Evolutionary conservation across 2,113 vertebrate genomes (phyloP), one percentile per base, ranked within the genome.

Genomic region (Cheilinus undulatus): DNA sequence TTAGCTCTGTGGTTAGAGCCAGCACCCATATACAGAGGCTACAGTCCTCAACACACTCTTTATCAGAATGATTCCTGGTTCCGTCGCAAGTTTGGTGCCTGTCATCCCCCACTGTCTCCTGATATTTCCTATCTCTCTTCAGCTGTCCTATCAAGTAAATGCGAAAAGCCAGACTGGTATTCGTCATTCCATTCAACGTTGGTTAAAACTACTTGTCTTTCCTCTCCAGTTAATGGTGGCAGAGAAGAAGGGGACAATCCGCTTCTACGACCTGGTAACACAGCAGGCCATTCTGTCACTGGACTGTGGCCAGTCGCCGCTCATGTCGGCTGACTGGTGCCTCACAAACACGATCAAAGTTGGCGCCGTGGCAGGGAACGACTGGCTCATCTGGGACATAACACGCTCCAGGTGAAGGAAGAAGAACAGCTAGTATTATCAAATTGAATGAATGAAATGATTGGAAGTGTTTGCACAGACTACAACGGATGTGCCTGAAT

Each of bases 321-420:
- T 99, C 73, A 97, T 97, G 95, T 97, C 96, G 24, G 97, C 97
- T 28, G 96, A 98, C 87, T 99, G 97, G 98, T 98, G 97, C 85
- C 92, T 97, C 69, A 94, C 93, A 79, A 99, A 99, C 78, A 96
- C 96, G 17, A 95, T 98, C 76, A 97, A 96, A 93, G 95, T 99
- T 17, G 98, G 98, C 23, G 98, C 96, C 10, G 97, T 97, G 83
- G 95, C 94, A n/a, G 97, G 96, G 64, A 97, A 87, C 53, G 95
- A 99, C 87, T 99, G 98, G 97, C 77, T 97, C 60, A 96, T 99
- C 83, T 99, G 98, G 98, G 96, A 99, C 83, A 97, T 98, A 66
- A 94, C 96, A 49, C 92, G 93, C 28, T 99, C 98, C 90, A 99
- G 98, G 97, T 99, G 91, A 87, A 8, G 5, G 4, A 14, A 30